phyloP scores from a whole-genome alignment of 2,113 vertebrate species.

The Lamprotornis superbus region DNA sequence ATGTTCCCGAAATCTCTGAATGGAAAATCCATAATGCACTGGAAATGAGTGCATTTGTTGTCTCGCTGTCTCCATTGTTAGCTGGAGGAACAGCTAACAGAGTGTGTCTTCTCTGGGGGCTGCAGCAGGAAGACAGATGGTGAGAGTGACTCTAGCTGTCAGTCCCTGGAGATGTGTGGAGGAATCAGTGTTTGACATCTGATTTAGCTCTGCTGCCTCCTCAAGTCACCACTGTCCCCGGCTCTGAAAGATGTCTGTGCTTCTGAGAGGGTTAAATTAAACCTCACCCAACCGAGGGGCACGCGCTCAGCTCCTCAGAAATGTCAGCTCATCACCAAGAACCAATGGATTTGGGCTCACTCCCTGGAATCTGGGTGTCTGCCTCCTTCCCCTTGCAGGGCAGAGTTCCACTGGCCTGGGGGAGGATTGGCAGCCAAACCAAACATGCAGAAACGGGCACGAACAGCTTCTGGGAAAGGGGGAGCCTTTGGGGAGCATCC shows the following conservation, averaged over 20 bases:
- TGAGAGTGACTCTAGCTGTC: conserved; percentile 11
- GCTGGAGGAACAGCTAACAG: not conserved
- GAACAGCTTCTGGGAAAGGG: not conserved
- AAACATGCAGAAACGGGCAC: accelerated
- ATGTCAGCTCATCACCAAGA: not conserved
- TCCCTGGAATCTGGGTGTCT: not conserved
- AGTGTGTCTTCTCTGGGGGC: not conserved
- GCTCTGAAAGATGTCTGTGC: not conserved
- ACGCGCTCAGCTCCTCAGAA: not conserved
- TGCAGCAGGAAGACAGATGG: not conserved
- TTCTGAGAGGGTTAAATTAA: not conserved
- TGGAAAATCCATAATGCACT: not conserved
- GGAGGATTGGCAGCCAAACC: not conserved
- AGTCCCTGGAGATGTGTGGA: not conserved
- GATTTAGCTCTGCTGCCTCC: conserved; percentile 29
- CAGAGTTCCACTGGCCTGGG: not conserved
- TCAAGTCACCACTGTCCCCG: not conserved
- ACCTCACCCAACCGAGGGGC: not conserved
- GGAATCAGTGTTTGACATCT: conserved; percentile 27
- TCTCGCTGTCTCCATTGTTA: not conserved
- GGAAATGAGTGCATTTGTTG: conserved; percentile 21
- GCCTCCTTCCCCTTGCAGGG: not conserved
- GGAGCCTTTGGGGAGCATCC: not conserved
- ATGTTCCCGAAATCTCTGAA: not conserved
- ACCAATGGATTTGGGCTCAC: not conserved